These are phyloP conservation scores for Loripinus fragilis DNA, from an alignment of 2,888 invertebrate species.

Conservation along the genomic window DNA sequence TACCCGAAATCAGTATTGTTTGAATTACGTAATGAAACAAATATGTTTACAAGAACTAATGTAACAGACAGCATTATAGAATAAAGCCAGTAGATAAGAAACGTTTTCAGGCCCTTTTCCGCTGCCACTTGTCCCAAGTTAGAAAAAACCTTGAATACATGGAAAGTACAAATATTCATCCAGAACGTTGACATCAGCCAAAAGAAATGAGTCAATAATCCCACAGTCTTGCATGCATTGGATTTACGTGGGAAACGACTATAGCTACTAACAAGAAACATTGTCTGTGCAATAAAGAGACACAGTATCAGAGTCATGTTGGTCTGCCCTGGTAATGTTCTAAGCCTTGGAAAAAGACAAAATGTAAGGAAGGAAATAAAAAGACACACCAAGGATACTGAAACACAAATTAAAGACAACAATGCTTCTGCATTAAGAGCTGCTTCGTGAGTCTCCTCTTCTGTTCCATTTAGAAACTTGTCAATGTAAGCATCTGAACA, in stretches of 20 bases:
- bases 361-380: slow-evolving; percentile 32
- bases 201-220: slow-evolving; percentile 35
- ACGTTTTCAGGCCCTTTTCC: not conserved
- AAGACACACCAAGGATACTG: slow-evolving; percentile 36
- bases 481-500: not conserved
- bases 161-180: slow-evolving; percentile 41
- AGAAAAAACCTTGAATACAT: slow-evolving; percentile 42
- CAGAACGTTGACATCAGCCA: slow-evolving; percentile 36
- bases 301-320: slow-evolving; percentile 34
- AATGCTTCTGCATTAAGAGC: not conserved
- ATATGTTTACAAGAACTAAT: slow-evolving; percentile 31
- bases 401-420: slow-evolving; percentile 29
- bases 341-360: slow-evolving; percentile 28
- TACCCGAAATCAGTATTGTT: slow-evolving; percentile 30
- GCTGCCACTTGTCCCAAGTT: slow-evolving; percentile 10
- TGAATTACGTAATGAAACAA: not conserved
- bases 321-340: slow-evolving; percentile 41
- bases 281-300: slow-evolving; percentile 31
- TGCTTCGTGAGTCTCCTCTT: not conserved
- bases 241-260: slow-evolving; percentile 1
- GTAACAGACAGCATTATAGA: slow-evolving; percentile 1
- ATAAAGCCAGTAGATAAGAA: slow-evolving; percentile 28
- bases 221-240: slow-evolving; percentile 22
- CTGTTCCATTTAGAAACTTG: not conserved
- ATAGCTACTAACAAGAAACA: slow-evolving; percentile 28